Evolutionary conservation across 2,113 vertebrate species (phyloP), one percentile per base, ranked within the genome.

Genomic region (Argyrosomus japonicus): DNA sequence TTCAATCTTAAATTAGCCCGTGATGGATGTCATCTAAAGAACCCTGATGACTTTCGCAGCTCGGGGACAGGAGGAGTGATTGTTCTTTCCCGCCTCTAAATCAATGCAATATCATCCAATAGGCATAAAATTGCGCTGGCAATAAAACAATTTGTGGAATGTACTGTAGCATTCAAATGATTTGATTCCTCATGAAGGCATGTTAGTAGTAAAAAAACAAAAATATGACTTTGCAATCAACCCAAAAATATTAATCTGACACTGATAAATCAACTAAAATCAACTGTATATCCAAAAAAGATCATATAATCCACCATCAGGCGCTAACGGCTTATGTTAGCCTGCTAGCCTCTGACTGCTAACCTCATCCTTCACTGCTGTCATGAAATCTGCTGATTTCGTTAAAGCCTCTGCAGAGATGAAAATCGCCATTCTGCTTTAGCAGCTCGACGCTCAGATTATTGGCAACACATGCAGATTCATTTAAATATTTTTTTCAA

Each of bases 401-500:
- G 83, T 86, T 79, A 79, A 77, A 81, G 60, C 74, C 61, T 79
- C 64, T 45, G 58, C 40, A 57, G 64, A 87, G 76, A 89, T 83
- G 82, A 84, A 85, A 86, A 87, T 75, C 36, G 12, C 79, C 58
- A 76, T 75, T 86, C 54, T 58, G 68, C 84, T 77, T 67, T 81
- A 81, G 53, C 87, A 73, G 73, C 45, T 60, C 62, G 80, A 76
- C 62, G 69, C 54, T 62, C 68, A 70, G 47, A 62, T 89, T 77
- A 87, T 53, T 85, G 84, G 61, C 75, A 85, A 82, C 83, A 57
- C 76, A 68, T 9, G 68, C 79, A 82, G 86, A 87, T 77, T 89
- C 65, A 93, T 94, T 93, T 89, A 77, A 93, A 92, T 92, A 86
- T 91, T 92, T 89, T 40, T 40, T 84, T 88, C 82, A 83, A 84